Base-by-base conservation (phyloP, 2,888 invertebrate genomes). In the Chaetogeoica ovagalla region DNA sequence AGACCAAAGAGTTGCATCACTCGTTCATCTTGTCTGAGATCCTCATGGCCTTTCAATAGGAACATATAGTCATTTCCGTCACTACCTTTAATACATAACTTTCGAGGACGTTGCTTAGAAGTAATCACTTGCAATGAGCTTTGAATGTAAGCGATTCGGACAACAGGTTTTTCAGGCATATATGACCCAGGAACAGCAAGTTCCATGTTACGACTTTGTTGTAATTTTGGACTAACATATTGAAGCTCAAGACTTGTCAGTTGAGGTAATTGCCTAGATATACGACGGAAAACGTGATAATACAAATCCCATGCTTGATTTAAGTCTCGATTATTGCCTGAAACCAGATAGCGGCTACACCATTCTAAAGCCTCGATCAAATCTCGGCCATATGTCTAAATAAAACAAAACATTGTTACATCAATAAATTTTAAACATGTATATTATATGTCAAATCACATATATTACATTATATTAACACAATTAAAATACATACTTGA, bases 231-330 rank as follows among this genome's bases (percentile, higher is more conserved):
- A 81, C 97, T 96, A 13, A 99, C 98, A 87, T 98, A 98, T 85
- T 98, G 97, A 84, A 97, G 88, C 87, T 96, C 96, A 65, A 97
- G 88, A 3, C 94, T 94, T 8, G 96, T 96, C 62, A 96, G 87
- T 86, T 95, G 94, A 5, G 97, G 96, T 83, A 99, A 88, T 86
- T 99, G 99, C 30, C 96, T 91, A 30, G 97, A 95, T 86, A 99
- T 98, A 84, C 97, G 91, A 48, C 98, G 91, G 88, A 99, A 99
- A 75, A 99, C 98, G 86, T 97, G 96, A 88, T 99, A 99, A 88
- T 99, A 99, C 59, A 98, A 89, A 86, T 99, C 98, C 99, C 99
- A 99, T 5, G 99, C 99, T 86, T 97, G 97, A 86, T 97, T 97
- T 83, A 99, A 87, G 85, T 99, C 98, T 83, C 96, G 91, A 8